Conservation (phyloP, 1,140 invertebrate genomes). For the Chlorops oryzae region DNA sequence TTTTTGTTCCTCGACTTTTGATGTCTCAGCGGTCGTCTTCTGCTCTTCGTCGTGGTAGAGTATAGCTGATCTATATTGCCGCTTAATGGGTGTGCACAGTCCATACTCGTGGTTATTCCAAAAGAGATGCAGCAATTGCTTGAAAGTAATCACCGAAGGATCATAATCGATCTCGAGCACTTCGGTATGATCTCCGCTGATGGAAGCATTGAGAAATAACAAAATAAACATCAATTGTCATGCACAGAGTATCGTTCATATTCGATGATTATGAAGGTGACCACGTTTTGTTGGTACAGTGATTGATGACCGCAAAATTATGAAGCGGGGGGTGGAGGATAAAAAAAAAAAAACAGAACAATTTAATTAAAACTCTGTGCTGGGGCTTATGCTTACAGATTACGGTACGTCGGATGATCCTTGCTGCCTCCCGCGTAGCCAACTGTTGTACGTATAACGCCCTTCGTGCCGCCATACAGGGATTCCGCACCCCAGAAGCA, state of each 20-base stretch:
- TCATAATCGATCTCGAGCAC: slow-evolving; percentile 88
- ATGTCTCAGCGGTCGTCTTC: slow-evolving; percentile 66
- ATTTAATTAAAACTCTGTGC: slow-evolving; percentile 19
- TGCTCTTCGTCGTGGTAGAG: slow-evolving; percentile 88
- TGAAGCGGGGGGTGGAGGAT: too few relatives aligned
- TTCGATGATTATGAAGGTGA: too few relatives aligned
- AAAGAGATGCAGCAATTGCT: slow-evolving; percentile 74
- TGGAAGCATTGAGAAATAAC: too few relatives aligned
- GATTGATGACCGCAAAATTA: too few relatives aligned
- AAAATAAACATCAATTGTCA: slow-evolving; percentile 12
- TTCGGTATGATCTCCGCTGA: slow-evolving; percentile 88
- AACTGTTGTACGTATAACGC: slow-evolving; percentile 84
- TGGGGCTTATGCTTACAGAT: slow-evolving; percentile 63
- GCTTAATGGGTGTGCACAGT: slow-evolving; percentile 68
- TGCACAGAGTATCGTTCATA: neutral
- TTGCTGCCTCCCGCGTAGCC: slow-evolving; percentile 88
- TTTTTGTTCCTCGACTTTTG: slow-evolving; percentile 59
- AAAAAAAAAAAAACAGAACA: slow-evolving; percentile 16
- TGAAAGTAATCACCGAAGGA: slow-evolving; percentile 66
- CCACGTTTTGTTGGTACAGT: too few relatives aligned
- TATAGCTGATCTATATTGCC: slow-evolving; percentile 89
- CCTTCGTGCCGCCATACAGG: slow-evolving; percentile 75
- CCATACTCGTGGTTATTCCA: slow-evolving; percentile 89
- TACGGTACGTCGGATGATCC: slow-evolving; percentile 74
- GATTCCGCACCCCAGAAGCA: slow-evolving; percentile 97